Evolutionary conservation across 2,797 vertebrate species (phyloP).

Genomic region (Clarias pachynema): DNA sequence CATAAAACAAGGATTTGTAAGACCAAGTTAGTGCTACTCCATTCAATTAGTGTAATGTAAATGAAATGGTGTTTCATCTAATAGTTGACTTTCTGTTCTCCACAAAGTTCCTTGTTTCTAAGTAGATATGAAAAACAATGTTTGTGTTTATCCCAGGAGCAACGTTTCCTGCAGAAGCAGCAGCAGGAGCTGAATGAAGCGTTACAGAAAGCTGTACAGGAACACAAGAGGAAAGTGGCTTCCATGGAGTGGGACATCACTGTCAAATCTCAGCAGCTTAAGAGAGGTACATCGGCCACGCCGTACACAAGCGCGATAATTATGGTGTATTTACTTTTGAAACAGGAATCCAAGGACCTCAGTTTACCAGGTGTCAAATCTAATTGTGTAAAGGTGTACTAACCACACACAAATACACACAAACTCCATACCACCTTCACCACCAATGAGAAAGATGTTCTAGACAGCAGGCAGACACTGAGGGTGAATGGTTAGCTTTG

Average conservation of each 20-base stretch:
- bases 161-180: conserved; percentile 69
- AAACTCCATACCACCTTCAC: background rate
- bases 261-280: conserved; percentile 70
- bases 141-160: conserved; percentile 63
- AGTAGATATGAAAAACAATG: background rate
- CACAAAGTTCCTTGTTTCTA: background rate
- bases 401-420: background rate
- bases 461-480: too few relatives aligned
- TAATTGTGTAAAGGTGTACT: background rate
- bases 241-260: conserved; percentile 70
- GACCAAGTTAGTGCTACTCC: background rate
- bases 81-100: background rate
- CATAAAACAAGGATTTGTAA: background rate
- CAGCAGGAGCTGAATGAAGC: conserved; percentile 72
- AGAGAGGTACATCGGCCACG: conserved; percentile 62
- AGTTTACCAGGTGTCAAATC: background rate
- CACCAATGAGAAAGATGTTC: background rate
- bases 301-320: background rate
- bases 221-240: conserved; percentile 72
- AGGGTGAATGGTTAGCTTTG: background rate
- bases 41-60: background rate
- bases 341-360: background rate
- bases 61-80: background rate
- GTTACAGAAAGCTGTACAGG: conserved; percentile 72
- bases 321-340: background rate